These are phyloP conservation scores for Calidris pygmaea DNA, from an alignment of 2,113 vertebrate genomes.

Conservation along the genomic window DNA sequence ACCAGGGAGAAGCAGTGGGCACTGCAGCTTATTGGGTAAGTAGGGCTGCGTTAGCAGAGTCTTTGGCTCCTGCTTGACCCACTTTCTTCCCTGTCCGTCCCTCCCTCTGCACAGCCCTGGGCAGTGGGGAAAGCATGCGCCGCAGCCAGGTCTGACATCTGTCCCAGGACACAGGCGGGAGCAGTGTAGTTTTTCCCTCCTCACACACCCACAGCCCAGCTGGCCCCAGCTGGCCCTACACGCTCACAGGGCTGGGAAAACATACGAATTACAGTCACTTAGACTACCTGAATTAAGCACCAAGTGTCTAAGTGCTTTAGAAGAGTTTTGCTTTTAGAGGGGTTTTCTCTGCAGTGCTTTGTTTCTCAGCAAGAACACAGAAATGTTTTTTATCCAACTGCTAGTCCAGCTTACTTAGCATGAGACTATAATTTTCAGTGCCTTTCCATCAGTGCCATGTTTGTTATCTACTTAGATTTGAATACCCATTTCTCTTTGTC, in stretches of 20 bases:
- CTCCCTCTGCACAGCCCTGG: background rate
- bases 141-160: background rate
- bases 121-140: fast-evolving
- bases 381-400: background rate
- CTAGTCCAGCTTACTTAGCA: background rate
- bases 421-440: background rate
- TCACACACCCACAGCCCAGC: background rate
- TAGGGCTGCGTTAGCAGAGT: fast-evolving
- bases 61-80: background rate
- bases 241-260: background rate
- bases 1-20: fast-evolving
- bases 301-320: background rate
- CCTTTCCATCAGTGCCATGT: background rate
- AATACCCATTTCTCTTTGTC: background rate
- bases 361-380: background rate
- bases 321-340: background rate
- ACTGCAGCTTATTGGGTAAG: background rate
- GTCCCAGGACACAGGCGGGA: background rate
- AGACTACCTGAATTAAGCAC: conserved; percentile 56
- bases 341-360: background rate
- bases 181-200: background rate
- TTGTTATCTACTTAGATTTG: background rate
- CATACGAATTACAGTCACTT: background rate
- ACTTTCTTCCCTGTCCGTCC: background rate
- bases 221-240: conserved; percentile 31